These are phyloP conservation scores for Harpegnathos saltator DNA, from an alignment of 1,140 invertebrate species.

Conservation along the genomic window DNA sequence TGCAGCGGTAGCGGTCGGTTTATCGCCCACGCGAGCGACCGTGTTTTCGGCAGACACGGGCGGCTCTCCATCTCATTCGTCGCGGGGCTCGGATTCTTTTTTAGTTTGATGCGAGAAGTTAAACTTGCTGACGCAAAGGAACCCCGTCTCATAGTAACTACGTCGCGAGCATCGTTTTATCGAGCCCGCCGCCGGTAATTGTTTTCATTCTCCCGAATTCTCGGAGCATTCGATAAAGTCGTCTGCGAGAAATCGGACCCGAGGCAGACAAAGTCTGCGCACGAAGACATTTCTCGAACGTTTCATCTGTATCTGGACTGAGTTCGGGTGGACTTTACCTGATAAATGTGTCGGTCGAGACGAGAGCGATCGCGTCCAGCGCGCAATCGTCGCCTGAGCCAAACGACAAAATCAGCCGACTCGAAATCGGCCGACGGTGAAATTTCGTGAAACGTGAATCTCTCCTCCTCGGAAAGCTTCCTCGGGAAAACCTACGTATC, in stretches of 20 bases:
- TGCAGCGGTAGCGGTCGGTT: too few species aligned
- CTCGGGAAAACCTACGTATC: too few species aligned
- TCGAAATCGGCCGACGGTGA: too few species aligned
- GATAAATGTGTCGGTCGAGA: slow-evolving; percentile 1
- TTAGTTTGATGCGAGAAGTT: not conserved
- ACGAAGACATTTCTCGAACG: not conserved
- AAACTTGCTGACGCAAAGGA: slow-evolving; percentile 1
- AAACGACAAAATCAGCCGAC: too few species aligned
- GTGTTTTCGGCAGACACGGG: too few species aligned
- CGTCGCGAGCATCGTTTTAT: slow-evolving; percentile 23
- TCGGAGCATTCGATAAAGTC: not conserved
- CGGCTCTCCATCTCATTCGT: too few species aligned
- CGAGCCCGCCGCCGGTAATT: slow-evolving; percentile 25
- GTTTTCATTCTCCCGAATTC: slow-evolving; percentile 32
- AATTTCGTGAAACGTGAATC: too few species aligned
- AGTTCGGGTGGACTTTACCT: slow-evolving; percentile 1
- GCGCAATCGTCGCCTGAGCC: not conserved
- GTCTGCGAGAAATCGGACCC: not conserved
- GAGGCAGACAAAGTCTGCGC: not conserved
- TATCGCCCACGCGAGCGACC: too few species aligned
- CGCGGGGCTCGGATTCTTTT: not conserved
- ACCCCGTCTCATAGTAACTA: not conserved
- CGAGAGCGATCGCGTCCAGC: not conserved
- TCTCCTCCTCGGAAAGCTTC: too few species aligned
- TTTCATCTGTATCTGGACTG: not conserved